phyloP scores from a whole-genome alignment of 2,797 vertebrate species.

The Epinephelus coioides region DNA sequence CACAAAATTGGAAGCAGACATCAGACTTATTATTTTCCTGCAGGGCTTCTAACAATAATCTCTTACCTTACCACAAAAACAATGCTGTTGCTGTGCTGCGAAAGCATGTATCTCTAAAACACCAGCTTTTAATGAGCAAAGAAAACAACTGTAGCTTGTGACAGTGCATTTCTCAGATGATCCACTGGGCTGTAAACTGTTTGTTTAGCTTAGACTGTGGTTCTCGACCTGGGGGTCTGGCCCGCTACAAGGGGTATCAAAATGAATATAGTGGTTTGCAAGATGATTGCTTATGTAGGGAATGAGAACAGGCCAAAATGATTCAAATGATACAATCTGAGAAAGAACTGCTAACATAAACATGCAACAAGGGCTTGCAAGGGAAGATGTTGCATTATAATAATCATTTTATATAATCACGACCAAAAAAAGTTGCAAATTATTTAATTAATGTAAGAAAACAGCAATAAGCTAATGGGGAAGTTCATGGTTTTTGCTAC shows the following conservation, averaged over 20 bases:
- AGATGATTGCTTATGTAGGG: not conserved
- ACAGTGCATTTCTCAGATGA: not conserved
- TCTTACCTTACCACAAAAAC: slow-evolving; percentile 50
- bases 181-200: not conserved
- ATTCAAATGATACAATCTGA: not conserved
- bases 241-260: not conserved
- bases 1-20: slow-evolving; percentile 65
- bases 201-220: not conserved
- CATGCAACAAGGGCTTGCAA: not conserved
- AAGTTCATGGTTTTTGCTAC: not conserved
- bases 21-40: slow-evolving; percentile 41
- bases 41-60: slow-evolving; percentile 21
- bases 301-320: not conserved
- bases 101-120: not conserved
- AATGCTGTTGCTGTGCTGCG: not conserved
- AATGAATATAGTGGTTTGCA: not conserved
- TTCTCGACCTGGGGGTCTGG: not conserved
- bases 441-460: not conserved
- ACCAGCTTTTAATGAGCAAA: not conserved
- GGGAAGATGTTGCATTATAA: not conserved
- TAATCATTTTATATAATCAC: not conserved
- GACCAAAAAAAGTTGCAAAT: not conserved
- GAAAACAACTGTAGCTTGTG: slow-evolving; percentile 3
- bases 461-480: not conserved
- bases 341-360: not conserved